These are phyloP conservation scores for Zoanthus sansibaricus DNA, from an alignment of 92 coral and sea anemone genomes.

Conservation along the genomic window DNA sequence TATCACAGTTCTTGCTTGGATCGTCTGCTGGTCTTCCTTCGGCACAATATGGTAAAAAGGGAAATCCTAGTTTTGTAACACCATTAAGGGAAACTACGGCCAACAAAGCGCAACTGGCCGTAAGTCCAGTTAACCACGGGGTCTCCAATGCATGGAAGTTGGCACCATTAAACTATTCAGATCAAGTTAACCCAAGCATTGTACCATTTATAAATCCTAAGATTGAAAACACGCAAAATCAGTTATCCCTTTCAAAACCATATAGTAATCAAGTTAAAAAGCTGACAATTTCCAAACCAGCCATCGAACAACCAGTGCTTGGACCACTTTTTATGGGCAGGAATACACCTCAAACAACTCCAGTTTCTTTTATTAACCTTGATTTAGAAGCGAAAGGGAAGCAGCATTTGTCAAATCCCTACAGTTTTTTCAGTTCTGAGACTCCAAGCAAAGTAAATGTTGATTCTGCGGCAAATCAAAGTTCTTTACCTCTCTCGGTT, in stretches of 20 bases:
- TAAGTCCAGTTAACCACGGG: not conserved
- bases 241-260: not conserved
- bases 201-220: not conserved
- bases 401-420: not conserved
- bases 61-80: not conserved
- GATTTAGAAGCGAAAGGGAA: not conserved
- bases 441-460: not conserved
- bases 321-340: not conserved
- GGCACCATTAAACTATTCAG: constrained; percentile 22
- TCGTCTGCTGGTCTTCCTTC: not conserved
- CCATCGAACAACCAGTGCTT: not conserved
- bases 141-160: constrained; percentile 14
- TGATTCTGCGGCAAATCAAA: not conserved
- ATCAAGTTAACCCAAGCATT: not conserved
- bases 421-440: not conserved
- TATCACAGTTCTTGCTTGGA: not conserved
- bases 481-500: not conserved
- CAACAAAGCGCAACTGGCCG: not conserved
- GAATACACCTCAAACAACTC: not conserved
- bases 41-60: not conserved
- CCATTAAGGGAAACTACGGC: not conserved
- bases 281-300: not conserved
- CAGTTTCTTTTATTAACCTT: not conserved
- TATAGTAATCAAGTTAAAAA: not conserved
- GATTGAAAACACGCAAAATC: constrained; percentile 2